Evolutionary conservation across 2,113 vertebrate genomes (phyloP).

Genomic region (Pimephales promelas): DNA sequence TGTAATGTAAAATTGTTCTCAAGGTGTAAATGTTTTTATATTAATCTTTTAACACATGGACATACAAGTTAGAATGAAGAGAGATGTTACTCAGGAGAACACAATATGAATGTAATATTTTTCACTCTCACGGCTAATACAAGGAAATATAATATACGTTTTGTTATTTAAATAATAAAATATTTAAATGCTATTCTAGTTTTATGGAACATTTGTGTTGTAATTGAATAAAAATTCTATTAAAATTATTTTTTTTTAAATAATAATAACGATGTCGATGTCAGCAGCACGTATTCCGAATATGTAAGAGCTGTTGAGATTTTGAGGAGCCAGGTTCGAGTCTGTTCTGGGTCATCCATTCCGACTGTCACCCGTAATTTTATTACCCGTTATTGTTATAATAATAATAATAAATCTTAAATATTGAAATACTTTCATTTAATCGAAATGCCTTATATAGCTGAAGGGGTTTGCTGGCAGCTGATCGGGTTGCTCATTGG

Average conservation of each 20-base stretch:
- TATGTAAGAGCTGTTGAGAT: too few species aligned
- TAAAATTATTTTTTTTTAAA: too few species aligned
- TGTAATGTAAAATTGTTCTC: not conserved
- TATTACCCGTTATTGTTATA: not conserved
- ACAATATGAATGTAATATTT: slow-evolving; percentile 25
- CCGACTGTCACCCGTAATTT: not conserved
- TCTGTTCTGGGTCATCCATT: too few species aligned
- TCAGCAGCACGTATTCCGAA: too few species aligned
- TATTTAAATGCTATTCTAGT: not conserved
- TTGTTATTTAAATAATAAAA: not conserved
- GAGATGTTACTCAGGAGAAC: slow-evolving; percentile 32
- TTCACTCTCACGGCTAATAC: not conserved
- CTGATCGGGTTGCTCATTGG: slow-evolving; percentile 13
- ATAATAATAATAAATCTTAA: not conserved
- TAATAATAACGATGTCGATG: too few species aligned
- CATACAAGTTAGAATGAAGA: not conserved
- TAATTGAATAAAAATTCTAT: too few species aligned
- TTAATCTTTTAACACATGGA: not conserved
- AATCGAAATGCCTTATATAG: not conserved
- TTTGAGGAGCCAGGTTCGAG: not conserved
- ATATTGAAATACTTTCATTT: not conserved
- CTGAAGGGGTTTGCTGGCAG: not conserved
- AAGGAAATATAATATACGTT: too few species aligned
- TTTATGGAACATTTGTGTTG: too few species aligned
- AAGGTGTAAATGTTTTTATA: slow-evolving; percentile 8